Conservation (phyloP, 2,888 invertebrate species). For the Heliconius hortense region DNA sequence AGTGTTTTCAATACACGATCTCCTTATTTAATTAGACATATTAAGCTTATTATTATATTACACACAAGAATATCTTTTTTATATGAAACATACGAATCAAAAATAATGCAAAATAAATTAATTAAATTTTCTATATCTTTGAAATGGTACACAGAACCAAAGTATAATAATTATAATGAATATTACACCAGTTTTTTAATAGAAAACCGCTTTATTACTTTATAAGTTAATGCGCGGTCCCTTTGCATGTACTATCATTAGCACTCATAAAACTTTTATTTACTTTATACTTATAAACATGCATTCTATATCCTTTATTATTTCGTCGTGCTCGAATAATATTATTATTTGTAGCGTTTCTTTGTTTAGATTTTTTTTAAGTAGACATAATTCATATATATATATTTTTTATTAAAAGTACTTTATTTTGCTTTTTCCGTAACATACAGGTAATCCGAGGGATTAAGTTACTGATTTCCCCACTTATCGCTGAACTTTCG, state of each 20-base stretch:
- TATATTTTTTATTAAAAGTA: no score
- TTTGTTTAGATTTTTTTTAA: background rate
- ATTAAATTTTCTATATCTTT: background rate
- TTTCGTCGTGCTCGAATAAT: background rate
- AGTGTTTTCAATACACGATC: conserved; percentile 11
- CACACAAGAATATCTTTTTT: background rate
- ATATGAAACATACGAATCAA: background rate
- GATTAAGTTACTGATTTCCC: background rate
- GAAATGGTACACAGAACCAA: conserved; percentile 1
- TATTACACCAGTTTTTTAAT: conserved; percentile 31
- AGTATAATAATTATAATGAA: background rate
- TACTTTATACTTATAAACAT: conserved; percentile 47
- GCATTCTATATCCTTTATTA: conserved; percentile 21
- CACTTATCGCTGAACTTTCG: background rate
- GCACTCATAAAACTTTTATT: conserved; percentile 48
- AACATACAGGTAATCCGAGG: background rate
- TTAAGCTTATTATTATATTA: background rate
- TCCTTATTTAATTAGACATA: background rate
- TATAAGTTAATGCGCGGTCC: conserved; percentile 62
- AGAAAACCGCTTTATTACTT: conserved; percentile 56
- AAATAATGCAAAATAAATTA: background rate
- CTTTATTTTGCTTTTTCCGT: background rate
- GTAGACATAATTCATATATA: no score
- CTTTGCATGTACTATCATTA: conserved; percentile 49
- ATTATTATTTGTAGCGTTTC: background rate